Percentiles rank a stretch among this genome's conserved stretches.
These are phyloP conservation scores for Tiphia femorata DNA, from an alignment of 2,888 invertebrate species.

Conservation along the genomic window DNA sequence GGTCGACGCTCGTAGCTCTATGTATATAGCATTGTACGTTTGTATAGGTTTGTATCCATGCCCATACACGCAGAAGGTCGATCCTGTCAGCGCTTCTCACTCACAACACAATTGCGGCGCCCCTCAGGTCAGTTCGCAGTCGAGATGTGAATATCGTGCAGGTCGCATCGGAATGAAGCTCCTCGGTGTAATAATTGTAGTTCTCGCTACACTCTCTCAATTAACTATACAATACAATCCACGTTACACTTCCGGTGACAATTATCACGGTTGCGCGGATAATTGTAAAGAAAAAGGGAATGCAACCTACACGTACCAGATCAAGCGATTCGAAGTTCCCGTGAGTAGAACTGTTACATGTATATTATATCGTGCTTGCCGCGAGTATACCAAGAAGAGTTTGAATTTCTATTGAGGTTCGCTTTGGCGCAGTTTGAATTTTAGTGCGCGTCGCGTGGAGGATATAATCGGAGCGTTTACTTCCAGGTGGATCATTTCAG, in stretches of 20 bases:
- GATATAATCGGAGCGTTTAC: neutral
- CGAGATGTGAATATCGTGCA: too few relatives aligned
- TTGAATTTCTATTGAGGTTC: neutral
- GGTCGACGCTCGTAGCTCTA: too few relatives aligned
- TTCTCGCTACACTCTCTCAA: slow-evolving; percentile 24
- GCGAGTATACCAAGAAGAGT: neutral
- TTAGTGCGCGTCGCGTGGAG: neutral
- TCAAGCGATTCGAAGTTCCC: slow-evolving; percentile 74
- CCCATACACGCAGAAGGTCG: too few relatives aligned
- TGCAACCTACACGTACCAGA: slow-evolving; percentile 64
- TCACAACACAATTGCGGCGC: too few relatives aligned
- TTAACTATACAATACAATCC: slow-evolving; percentile 16
- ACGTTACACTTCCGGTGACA: neutral
- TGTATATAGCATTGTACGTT: too few relatives aligned
- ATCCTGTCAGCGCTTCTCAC: too few relatives aligned
- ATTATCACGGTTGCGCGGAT: neutral
- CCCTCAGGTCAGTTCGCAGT: too few relatives aligned
- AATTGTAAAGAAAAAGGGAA: slow-evolving; percentile 1
- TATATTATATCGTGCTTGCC: too few relatives aligned
- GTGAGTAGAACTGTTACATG: slow-evolving; percentile 47
- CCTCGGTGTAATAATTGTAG: slow-evolving; percentile 11
- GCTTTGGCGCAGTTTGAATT: neutral
- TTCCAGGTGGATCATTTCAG: slow-evolving; percentile 90
- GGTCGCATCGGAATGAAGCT: slow-evolving; percentile 22
- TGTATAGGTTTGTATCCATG: too few relatives aligned